Evolutionary conservation across 2,797 vertebrate genomes (phyloP).

Genomic region (Gymnothorax reevesii): DNA sequence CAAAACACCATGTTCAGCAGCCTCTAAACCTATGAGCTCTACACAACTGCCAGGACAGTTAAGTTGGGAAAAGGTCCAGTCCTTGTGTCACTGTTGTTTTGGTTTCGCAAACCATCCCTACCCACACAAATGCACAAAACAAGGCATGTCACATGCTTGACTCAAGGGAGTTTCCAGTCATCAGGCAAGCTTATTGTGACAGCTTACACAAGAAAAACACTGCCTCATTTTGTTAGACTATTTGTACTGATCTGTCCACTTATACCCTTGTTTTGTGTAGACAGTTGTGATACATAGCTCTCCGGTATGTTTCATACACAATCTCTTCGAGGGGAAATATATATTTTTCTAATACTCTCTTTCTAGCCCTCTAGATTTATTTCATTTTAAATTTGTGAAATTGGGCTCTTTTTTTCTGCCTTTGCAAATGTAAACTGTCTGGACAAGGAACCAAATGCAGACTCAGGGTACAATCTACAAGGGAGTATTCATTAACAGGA

Average conservation of each 20-base stretch:
- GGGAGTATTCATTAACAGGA: no score
- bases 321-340: no score
- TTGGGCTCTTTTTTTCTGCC: no score
- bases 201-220: constrained; percentile 30
- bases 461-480: no score
- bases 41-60: constrained; percentile 38
- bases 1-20: not conserved
- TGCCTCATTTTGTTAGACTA: not conserved
- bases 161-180: constrained; percentile 32
- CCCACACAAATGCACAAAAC: constrained; percentile 21
- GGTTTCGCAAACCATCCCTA: constrained; percentile 19
- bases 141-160: constrained; percentile 32
- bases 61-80: not conserved
- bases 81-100: constrained; percentile 44
- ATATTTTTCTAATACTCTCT: no score
- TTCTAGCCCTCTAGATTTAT: no score
- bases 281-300: not conserved
- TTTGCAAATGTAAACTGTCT: no score
- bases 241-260: not conserved
- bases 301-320: no score
- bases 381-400: no score
- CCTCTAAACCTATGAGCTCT: not conserved
- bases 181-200: constrained; percentile 24
- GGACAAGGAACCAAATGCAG: no score
- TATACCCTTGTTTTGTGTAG: not conserved